A percentile compares a stretch with the other conserved stretches of the same genome.
phyloP scores from a whole-genome alignment of 1,140 invertebrate species.

The Oryctes rhinoceros region DNA sequence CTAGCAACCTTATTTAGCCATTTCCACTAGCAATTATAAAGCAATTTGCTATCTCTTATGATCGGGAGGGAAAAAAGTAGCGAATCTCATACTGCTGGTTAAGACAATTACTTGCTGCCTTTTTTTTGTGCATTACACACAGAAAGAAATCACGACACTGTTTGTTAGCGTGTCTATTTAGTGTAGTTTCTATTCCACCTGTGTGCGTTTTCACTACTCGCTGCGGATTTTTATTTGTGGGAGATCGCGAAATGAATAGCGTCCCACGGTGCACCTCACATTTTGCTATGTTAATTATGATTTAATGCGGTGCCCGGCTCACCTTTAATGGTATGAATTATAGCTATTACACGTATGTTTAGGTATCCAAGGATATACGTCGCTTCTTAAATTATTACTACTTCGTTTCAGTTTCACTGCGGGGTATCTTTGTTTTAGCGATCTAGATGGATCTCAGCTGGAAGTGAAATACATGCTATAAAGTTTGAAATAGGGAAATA shows the following conservation, averaged over 20 bases:
- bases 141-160: background rate
- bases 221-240: background rate
- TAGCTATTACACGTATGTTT: too few species aligned
- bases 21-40: background rate
- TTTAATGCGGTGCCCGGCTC: too few species aligned
- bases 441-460: too few species aligned
- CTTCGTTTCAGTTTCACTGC: too few species aligned
- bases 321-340: too few species aligned
- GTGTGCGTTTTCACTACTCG: background rate
- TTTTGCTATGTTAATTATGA: background rate
- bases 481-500: too few species aligned
- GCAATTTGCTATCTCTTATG: constrained; percentile 9
- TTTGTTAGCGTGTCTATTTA: background rate
- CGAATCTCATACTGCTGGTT: constrained; percentile 1
- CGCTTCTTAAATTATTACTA: too few species aligned
- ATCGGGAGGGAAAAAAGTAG: background rate
- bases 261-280: background rate
- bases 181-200: background rate
- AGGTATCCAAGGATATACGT: too few species aligned
- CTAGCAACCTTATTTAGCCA: background rate
- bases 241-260: background rate
- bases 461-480: too few species aligned
- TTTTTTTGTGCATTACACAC: background rate
- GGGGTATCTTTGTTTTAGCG: too few species aligned
- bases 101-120: background rate